Evolutionary conservation across 2,888 invertebrate species (phyloP).

Genomic region (Pachymerium ferrugineum): DNA sequence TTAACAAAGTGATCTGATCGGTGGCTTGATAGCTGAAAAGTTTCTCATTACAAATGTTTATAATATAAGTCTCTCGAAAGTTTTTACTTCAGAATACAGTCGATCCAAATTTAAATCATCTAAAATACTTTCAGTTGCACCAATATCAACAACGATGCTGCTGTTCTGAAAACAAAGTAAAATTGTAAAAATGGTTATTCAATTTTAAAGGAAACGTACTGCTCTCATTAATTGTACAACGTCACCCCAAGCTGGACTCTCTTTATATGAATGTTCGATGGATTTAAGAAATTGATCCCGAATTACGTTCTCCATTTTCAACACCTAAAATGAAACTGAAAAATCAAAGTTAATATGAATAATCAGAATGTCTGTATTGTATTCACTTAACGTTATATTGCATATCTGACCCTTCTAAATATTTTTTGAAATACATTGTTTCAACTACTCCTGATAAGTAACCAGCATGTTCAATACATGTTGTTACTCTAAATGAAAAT

Average conservation of each 20-base stretch:
- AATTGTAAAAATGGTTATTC: too few relatives aligned
- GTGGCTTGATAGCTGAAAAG: not conserved
- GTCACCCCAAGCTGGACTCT: not conserved
- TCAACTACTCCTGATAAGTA: not conserved
- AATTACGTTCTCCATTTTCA: slow-evolving; percentile 2
- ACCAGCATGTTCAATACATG: not conserved
- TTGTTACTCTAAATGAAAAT: not conserved
- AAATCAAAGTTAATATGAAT: not conserved
- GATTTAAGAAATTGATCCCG: slow-evolving; percentile 5
- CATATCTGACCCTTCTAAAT: not conserved
- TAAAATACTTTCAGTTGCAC: not conserved
- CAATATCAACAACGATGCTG: not conserved
- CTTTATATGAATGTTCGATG: not conserved
- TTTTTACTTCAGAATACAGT: not conserved
- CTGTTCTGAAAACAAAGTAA: not conserved
- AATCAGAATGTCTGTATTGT: too few relatives aligned
- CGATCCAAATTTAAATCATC: not conserved
- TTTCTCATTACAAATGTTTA: not conserved
- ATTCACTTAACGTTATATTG: not conserved
- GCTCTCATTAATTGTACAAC: not conserved
- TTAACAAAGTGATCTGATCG: not conserved
- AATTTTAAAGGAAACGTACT: too few relatives aligned
- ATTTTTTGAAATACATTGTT: slow-evolving; percentile 1
- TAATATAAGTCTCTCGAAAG: not conserved
- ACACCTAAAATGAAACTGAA: not conserved